Conservation (phyloP, 1,140 invertebrate genomes). For the Lasioglossum albipes region DNA sequence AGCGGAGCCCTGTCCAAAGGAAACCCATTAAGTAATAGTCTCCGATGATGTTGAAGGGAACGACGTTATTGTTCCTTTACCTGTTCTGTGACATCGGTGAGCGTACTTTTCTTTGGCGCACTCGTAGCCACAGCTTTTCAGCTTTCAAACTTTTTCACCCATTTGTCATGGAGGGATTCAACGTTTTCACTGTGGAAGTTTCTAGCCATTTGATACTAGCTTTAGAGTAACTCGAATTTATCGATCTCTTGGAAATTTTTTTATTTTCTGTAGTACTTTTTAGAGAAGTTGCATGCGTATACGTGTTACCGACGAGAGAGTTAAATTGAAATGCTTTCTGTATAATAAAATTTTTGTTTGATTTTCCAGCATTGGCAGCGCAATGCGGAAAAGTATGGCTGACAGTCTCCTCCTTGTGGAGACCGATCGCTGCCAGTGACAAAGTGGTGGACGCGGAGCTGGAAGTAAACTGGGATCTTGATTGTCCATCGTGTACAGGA, state of each 20-base stretch:
- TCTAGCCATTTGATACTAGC: too few relatives aligned
- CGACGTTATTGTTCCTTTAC: slow-evolving; percentile 58
- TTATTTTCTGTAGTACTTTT: too few relatives aligned
- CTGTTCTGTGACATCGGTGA: slow-evolving; percentile 66
- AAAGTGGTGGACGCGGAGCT: slow-evolving; percentile 77
- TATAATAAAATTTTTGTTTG: too few relatives aligned
- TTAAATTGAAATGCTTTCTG: too few relatives aligned
- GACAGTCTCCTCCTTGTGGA: slow-evolving; percentile 77
- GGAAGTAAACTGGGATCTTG: slow-evolving; percentile 81
- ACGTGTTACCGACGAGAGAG: too few relatives aligned
- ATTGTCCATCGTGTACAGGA: slow-evolving; percentile 70
- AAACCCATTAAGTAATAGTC: slow-evolving; percentile 11
- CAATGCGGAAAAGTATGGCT: slow-evolving; percentile 74
- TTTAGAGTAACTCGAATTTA: too few relatives aligned
- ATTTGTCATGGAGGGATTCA: too few relatives aligned
- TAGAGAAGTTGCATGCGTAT: too few relatives aligned
- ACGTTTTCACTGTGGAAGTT: too few relatives aligned
- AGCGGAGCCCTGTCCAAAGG: slow-evolving; percentile 6
- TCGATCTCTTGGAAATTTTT: too few relatives aligned
- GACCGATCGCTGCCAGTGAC: slow-evolving; percentile 68
- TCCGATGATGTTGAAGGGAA: slow-evolving; percentile 63
- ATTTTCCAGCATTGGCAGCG: slow-evolving; percentile 60
- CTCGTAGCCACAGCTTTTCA: background rate
- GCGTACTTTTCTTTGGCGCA: background rate
- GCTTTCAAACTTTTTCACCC: background rate